A percentile compares a stretch with the other conserved stretches of the same genome.
Conservation (phyloP, 2,888 invertebrate species). For the Torymus aiolomorphi region DNA sequence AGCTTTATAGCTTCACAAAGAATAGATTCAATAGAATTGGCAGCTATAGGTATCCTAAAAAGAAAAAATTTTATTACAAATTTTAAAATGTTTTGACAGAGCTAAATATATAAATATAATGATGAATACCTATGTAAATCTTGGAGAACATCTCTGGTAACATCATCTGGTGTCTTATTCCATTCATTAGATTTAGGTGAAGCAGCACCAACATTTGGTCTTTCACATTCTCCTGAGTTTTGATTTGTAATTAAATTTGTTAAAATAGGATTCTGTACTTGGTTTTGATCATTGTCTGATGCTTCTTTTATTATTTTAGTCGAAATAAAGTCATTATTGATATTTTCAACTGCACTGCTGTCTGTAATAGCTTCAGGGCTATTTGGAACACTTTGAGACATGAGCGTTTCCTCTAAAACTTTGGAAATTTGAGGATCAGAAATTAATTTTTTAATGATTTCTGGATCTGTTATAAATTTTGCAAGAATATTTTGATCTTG, state of each 20-base stretch:
- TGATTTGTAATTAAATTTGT: constrained; percentile 71
- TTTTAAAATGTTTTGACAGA: not conserved
- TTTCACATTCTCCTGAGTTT: constrained; percentile 66
- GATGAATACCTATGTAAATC: constrained; percentile 80
- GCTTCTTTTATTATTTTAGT: constrained; percentile 60
- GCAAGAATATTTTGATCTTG: constrained; percentile 65
- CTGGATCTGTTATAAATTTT: constrained; percentile 67
- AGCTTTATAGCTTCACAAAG: constrained; percentile 90
- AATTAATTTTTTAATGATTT: constrained; percentile 63
- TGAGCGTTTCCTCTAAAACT: constrained; percentile 62
- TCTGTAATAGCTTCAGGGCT: not conserved
- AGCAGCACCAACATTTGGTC: constrained; percentile 53
- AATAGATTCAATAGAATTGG: constrained; percentile 88
- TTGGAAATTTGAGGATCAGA: constrained; percentile 68
- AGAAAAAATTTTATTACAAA: not conserved
- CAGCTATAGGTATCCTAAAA: constrained; percentile 78
- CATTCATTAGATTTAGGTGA: constrained; percentile 55
- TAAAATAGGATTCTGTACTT: constrained; percentile 69
- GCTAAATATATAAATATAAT: not conserved
- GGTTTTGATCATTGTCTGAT: constrained; percentile 57
- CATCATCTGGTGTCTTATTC: constrained; percentile 70
- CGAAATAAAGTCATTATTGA: constrained; percentile 56
- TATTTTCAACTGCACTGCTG: not conserved
- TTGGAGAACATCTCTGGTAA: constrained; percentile 81
- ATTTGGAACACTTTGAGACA: constrained; percentile 34